Conservation (phyloP, 2,113 vertebrate genomes). For the Chroicocephalus ridibundus region DNA sequence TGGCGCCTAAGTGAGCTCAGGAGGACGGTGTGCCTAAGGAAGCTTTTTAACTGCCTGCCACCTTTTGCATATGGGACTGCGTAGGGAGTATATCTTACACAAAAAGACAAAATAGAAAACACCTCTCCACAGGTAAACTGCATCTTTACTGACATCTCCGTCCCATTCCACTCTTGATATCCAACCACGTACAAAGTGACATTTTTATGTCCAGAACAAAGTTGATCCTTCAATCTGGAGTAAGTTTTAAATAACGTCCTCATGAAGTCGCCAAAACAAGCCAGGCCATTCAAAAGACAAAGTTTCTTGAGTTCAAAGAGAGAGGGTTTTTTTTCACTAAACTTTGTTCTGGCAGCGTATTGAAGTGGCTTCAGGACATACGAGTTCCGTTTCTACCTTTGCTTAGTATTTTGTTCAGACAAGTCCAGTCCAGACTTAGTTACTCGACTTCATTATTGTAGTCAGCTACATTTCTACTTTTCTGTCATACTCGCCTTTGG, state of each 20-base stretch:
- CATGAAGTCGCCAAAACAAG: not conserved
- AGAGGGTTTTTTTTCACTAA: not conserved
- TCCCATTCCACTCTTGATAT: not conserved
- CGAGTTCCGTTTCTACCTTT: not conserved
- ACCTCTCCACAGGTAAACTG: not conserved
- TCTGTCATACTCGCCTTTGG: not conserved
- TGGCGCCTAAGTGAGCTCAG: not conserved
- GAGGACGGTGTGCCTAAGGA: not conserved
- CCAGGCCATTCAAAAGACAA: not conserved
- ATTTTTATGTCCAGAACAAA: not conserved
- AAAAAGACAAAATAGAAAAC: not conserved
- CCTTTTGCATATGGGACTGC: not conserved
- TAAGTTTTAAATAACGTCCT: not conserved
- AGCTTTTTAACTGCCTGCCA: not conserved
- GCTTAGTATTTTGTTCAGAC: slow-evolving; percentile 38
- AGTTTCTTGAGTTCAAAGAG: not conserved
- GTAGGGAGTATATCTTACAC: not conserved
- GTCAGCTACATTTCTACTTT: not conserved
- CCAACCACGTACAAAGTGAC: not conserved
- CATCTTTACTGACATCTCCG: not conserved
- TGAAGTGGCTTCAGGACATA: not conserved
- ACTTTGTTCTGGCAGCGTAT: not conserved
- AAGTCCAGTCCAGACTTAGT: not conserved
- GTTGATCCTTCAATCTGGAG: not conserved
- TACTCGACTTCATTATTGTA: not conserved